Base-by-base conservation (phyloP, 53 echinoderm and acorn worm species). In the Paelopatides confundens region DNA sequence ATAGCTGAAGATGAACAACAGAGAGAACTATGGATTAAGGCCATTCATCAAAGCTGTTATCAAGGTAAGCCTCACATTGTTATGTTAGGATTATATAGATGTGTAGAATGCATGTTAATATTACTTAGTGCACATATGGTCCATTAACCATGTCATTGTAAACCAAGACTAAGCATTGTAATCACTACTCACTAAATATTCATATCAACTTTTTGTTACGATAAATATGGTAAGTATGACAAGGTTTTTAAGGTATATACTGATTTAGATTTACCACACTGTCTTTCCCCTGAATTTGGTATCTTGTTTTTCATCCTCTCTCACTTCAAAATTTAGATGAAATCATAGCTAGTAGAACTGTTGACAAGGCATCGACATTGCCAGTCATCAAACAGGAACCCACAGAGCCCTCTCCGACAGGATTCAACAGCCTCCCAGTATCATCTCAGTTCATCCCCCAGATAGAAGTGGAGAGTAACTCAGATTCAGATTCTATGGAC, bases 1-100 rank as follows among this genome's bases (percentile, higher is more conserved):
- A 88, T 92, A 49, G 96, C 94, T 1, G 96, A 94, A 30, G 85
- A 62, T 3, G 96, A 94, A 31, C 82, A 88, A 3, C 89, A 94
- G 33, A 65, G 96, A 18, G 66, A 88, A 62, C 69, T 81, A 0
- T 96, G 96, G 96, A 91, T 93, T 21, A 58, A 81, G 35, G 93
- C 90, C 69, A 89, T 93, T 37, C 93, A 89, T 49, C 82, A 86
- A 28, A 89, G 85, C 51, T 93, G 93, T 63, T 71, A 91, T 40
- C 65, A 66, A 82, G 84, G 86, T 64, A 51, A 79, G 33, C 13
- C 6, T 26, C 4, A 63, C 24, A 23, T n/a, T n/a, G n/a, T n/a
- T n/a, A n/a, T n/a, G n/a, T n/a, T n/a, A n/a, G n/a, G n/a, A n/a
- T n/a, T n/a, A n/a, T n/a, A n/a, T n/a, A n/a, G n/a, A n/a, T n/a